These are phyloP conservation scores for Amyelois transitella DNA, from an alignment of 1,140 invertebrate species.

Conservation along the genomic window DNA sequence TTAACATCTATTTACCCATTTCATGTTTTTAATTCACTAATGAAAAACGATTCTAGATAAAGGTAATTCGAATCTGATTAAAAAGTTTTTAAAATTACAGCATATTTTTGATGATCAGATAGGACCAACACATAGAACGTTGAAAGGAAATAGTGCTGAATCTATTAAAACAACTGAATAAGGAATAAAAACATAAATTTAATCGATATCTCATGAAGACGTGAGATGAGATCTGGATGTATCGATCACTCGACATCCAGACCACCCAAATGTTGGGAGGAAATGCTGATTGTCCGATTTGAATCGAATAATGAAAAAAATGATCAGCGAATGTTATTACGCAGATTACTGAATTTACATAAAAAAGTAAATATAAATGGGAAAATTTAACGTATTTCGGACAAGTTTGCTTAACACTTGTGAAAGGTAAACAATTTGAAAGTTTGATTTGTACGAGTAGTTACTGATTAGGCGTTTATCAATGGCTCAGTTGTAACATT, in stretches of 20 bases:
- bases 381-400: conserved; percentile 20
- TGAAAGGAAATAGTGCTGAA: too few species aligned
- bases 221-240: conserved; percentile 24
- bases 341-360: not conserved
- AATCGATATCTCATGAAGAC: conserved; percentile 17
- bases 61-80: too few species aligned
- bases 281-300: conserved; percentile 2
- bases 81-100: too few species aligned
- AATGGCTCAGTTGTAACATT: not conserved
- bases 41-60: too few species aligned
- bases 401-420: conserved; percentile 11
- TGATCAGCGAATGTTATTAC: not conserved
- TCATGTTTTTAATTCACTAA: too few species aligned
- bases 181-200: not conserved
- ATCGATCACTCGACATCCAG: conserved; percentile 36
- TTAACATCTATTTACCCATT: too few species aligned
- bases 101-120: too few species aligned
- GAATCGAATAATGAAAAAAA: conserved; percentile 1
- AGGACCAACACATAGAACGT: too few species aligned
- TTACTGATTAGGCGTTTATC: not conserved
- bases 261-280: conserved; percentile 28
- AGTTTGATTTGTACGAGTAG: not conserved
- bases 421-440: not conserved
- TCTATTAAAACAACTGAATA: not conserved
- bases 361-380: conserved; percentile 8